Evolutionary conservation across 2,888 invertebrate species (phyloP), one percentile per base, ranked within the genome.

Genomic region (Himalopsyche tibetana): DNA sequence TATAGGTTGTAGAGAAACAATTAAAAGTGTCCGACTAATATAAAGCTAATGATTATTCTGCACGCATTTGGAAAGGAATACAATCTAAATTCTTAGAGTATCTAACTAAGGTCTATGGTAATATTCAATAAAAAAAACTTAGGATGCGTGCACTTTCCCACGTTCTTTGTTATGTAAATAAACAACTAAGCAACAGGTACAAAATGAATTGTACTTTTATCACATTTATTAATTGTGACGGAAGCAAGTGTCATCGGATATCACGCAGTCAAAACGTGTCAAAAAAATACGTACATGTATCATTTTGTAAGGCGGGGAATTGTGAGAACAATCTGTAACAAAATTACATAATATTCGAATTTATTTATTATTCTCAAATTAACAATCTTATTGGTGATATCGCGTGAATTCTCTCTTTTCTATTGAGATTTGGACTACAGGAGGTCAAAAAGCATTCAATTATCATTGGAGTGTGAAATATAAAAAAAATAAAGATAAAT

Each of bases 391-490:
- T 12, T 63, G 28, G 9, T 19, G 19, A 4, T 63, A 63, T 19
- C 63, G n/a, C 63, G 19, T 9, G 19, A 63, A 63, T 63, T 63
- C 11, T 63, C 63, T n/a, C 28, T 63, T 63, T 19, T 63, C 28
- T 63, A 6, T 19, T 9, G 19, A 63, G 63, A 63, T 63, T 63
- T 63, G 19, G 63, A 19, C 28, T 19, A 63, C 63, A 4, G 63
- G 19, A 63, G 63, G 63, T 63, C 63, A 63, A 63, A 63, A 63
- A 19, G n/a, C 63, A 63, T 63, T 63, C 63, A 63, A 63, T 63
- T 63, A 63, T 63, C 63, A 19, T 19, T 63, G 28, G 63, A 63
- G 63, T 63, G 63, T 63, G 63, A 63, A 63, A 63, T 63, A 63
- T 63, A 63, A 63, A 19, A 63, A 63, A 63, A 19, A 63, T 19